These are phyloP conservation scores for Calyptommatus sinebrachiatus DNA, from an alignment of 2,113 vertebrate species.

Conservation along the genomic window DNA sequence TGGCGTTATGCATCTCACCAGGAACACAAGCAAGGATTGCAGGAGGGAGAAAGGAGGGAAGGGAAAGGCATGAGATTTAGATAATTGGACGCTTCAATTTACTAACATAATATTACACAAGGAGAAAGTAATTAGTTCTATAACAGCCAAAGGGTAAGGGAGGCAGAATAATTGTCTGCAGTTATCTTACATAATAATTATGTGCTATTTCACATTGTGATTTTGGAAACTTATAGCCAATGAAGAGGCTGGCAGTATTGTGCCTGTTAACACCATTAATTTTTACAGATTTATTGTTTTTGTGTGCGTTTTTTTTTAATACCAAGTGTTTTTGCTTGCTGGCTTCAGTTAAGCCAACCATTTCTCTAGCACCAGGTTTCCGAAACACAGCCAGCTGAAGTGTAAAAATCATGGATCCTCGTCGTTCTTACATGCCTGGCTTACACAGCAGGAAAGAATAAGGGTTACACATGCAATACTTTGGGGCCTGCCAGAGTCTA, in stretches of 20 bases:
- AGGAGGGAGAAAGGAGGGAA: constrained; percentile 38
- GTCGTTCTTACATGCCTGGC: not conserved
- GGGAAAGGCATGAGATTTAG: constrained; percentile 50
- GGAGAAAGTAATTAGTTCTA: constrained; percentile 65
- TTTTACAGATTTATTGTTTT: not conserved
- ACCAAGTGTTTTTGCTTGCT: constrained; percentile 30
- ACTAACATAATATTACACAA: constrained; percentile 64
- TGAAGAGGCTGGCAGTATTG: constrained; percentile 38
- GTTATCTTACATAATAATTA: constrained; percentile 67
- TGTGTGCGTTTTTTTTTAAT: constrained; percentile 14
- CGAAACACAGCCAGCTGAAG: not conserved
- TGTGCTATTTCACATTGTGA: constrained; percentile 53
- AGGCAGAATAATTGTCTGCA: constrained; percentile 60
- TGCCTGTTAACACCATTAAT: not conserved
- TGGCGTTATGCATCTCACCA: constrained; percentile 1
- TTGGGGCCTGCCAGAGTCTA: too few relatives aligned
- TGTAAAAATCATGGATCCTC: not conserved
- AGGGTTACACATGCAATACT: too few relatives aligned
- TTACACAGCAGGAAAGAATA: not conserved
- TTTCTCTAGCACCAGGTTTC: constrained; percentile 1
- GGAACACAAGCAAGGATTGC: constrained; percentile 42
- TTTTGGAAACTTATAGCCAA: constrained; percentile 45
- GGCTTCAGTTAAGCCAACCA: constrained; percentile 5
- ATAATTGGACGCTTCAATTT: constrained; percentile 69
- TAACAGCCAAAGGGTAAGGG: constrained; percentile 54